Base-by-base conservation (phyloP, 1,140 invertebrate genomes). In the Sipha flava region DNA sequence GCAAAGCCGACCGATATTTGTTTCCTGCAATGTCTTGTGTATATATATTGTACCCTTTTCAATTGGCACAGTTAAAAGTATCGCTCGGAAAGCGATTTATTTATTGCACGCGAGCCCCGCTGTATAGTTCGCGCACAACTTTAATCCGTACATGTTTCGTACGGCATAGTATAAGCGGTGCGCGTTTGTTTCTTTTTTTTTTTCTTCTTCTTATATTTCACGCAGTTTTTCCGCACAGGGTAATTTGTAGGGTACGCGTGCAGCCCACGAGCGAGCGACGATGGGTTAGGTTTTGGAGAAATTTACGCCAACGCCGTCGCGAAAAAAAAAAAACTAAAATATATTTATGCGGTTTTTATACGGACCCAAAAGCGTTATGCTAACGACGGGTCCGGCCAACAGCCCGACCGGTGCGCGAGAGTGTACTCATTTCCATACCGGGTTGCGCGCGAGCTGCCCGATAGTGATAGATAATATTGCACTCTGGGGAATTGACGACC, bases 311-410 rank as follows among this genome's bases (percentile, higher is more conserved):
- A 18, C 18, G 47, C 16, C 3, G 14, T 49, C 18, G n/a, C 1
- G n/a, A 31, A 72, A 72, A 72, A 5, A 72, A 43, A 45, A 47
- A 34, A 57, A 34, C n/a, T 23, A 31, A 23, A 57, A 31, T 75
- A 59, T 77, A 77, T 77, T 77, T 77, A 77, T 77, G 73, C 23
- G 73, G 73, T 77, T 77, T 59, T 77, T 77, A 77, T 77, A 16
- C 73, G 73, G 73, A 77, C 52, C 73, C 73, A 7, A 57, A 23
- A n/a, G 37, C 34, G 52, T 57, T 59, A 77, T 77, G 73, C 73
- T 77, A 77, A 77, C 73, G 31, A 57, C 73, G 72, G 49, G 47
- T 26, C 34, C 9, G n/a, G 12, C 23, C 9, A 12, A 6, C 16
- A 0, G 57, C 37, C 34, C 34, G 34, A 14, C 10, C 34, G 21